These are phyloP conservation scores for Steatornis caripensis DNA, from an alignment of 2,113 vertebrate genomes.

Conservation along the genomic window DNA sequence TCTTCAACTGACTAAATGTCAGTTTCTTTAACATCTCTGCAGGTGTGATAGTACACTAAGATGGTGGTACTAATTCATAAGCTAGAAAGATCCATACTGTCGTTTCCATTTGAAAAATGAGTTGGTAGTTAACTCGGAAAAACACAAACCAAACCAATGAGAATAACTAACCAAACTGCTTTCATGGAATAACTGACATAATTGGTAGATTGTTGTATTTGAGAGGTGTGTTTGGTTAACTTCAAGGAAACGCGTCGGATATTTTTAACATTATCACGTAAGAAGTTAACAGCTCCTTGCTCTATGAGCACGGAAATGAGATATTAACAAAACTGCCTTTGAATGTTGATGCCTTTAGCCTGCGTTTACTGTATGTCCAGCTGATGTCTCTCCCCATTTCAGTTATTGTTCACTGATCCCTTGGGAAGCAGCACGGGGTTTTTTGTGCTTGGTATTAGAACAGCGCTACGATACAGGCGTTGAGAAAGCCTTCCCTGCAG, in stretches of 20 bases:
- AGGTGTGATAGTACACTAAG: neutral
- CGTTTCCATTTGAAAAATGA: neutral
- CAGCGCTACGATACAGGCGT: neutral
- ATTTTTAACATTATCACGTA: neutral
- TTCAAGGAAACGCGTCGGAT: neutral
- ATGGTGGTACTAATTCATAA: neutral
- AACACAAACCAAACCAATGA: neutral
- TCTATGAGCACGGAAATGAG: neutral
- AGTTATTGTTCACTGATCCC: neutral
- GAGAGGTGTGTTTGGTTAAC: neutral
- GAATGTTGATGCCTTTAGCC: neutral
- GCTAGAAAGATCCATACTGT: neutral
- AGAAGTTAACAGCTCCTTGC: neutral
- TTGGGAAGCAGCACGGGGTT: neutral
- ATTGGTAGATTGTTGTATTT: neutral
- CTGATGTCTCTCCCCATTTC: neutral
- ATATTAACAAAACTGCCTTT: neutral
- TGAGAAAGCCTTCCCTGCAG: neutral
- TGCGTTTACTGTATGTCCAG: neutral
- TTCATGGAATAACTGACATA: neutral
- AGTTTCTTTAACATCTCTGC: neutral
- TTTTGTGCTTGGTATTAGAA: neutral
- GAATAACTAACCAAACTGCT: neutral
- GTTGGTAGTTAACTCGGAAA: neutral
- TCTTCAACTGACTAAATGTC: no score